These are phyloP conservation scores for Pachycephala philippinensis DNA, from an alignment of 2,113 vertebrate species.

Conservation along the genomic window DNA sequence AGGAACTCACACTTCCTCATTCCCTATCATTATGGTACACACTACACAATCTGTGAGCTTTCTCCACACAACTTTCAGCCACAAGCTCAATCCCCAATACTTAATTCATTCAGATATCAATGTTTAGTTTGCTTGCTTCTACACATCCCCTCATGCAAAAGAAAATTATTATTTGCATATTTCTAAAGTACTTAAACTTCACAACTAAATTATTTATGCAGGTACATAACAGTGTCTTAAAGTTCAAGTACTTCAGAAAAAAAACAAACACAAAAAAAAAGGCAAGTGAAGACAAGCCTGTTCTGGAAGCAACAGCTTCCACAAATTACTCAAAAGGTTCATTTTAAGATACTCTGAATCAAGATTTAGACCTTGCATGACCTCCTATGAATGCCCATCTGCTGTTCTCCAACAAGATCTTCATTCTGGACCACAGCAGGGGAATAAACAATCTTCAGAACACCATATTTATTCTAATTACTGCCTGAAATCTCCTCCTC, in stretches of 20 bases:
- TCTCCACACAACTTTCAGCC: background rate
- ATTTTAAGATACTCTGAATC: background rate
- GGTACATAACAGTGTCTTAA: background rate
- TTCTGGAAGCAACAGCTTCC: background rate
- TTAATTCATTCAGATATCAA: background rate
- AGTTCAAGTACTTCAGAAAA: background rate
- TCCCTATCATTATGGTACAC: background rate
- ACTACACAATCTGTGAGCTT: background rate
- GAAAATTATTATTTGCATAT: background rate
- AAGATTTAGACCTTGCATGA: background rate
- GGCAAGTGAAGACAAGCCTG: background rate
- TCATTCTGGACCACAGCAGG: background rate
- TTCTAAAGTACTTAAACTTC: background rate
- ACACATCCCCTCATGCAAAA: fast-evolving
- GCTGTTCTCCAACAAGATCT: background rate
- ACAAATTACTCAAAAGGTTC: background rate
- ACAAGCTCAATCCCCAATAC: background rate
- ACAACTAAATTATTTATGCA: background rate
- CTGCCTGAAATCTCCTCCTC: background rate
- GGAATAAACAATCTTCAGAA: background rate
- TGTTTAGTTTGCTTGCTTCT: background rate
- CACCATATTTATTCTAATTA: background rate
- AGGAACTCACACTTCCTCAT: background rate
- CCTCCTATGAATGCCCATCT: background rate
- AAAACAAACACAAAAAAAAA: background rate